These are phyloP conservation scores for Bombus pascuorum DNA, from an alignment of 1,140 invertebrate genomes.

Conservation along the genomic window DNA sequence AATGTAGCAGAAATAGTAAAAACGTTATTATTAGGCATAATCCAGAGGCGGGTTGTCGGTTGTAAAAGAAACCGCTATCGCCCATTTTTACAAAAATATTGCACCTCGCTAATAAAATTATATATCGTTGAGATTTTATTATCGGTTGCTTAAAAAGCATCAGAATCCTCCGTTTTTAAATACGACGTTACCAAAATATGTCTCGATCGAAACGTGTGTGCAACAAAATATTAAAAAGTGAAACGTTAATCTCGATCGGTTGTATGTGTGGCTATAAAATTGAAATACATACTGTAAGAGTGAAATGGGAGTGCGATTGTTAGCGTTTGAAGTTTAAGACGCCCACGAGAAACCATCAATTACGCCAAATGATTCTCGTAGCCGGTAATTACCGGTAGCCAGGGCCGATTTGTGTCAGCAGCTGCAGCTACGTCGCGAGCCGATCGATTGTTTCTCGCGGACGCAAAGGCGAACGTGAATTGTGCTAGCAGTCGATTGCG, in stretches of 20 bases:
- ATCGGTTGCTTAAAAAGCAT: neutral
- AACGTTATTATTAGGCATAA: neutral
- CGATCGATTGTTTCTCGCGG: conserved; percentile 30
- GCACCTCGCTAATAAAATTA: conserved; percentile 2
- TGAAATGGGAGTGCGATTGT: conserved; percentile 1
- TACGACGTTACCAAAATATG: neutral
- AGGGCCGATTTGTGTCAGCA: conserved; percentile 28
- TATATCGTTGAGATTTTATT: neutral
- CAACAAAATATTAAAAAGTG: neutral
- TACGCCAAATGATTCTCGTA: conserved; percentile 27
- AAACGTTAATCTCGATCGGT: neutral
- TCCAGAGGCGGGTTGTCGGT: neutral
- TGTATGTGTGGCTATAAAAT: neutral
- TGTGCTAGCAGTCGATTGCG: conserved; percentile 8
- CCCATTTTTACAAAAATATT: neutral
- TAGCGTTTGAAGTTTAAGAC: conserved; percentile 1
- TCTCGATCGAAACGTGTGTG: neutral
- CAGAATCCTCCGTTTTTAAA: neutral
- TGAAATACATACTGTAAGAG: neutral
- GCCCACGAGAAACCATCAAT: conserved; percentile 36
- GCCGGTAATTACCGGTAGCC: conserved; percentile 30
- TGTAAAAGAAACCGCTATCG: conserved; percentile 1
- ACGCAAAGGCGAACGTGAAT: conserved; percentile 24
- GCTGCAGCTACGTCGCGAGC: conserved; percentile 30
- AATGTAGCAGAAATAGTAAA: neutral